Conservation (phyloP, 2,797 vertebrate genomes). For the Streptopelia turtur region DNA sequence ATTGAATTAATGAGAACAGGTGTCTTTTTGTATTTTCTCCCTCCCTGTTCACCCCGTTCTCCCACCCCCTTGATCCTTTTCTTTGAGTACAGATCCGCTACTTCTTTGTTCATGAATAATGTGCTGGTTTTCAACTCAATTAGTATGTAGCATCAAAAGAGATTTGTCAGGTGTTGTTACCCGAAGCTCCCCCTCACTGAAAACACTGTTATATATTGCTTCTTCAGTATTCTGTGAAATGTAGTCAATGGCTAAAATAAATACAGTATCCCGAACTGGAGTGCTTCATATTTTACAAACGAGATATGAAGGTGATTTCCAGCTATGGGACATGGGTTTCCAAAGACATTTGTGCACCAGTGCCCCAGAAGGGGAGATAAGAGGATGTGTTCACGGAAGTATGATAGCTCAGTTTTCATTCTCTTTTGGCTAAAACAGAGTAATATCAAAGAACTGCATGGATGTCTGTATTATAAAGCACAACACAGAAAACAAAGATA, state of each 20-base stretch:
- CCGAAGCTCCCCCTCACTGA: neutral
- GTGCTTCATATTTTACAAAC: neutral
- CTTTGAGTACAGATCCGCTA: neutral
- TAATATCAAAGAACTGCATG: neutral
- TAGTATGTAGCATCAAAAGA: neutral
- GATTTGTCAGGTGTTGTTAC: neutral
- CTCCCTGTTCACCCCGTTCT: neutral
- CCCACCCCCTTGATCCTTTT: neutral
- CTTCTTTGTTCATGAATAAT: conserved; percentile 8
- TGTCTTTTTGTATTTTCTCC: conserved; percentile 29
- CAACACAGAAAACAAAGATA: neutral
- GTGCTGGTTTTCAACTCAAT: neutral
- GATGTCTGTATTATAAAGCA: neutral
- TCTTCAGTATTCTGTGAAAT: neutral
- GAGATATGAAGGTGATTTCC: neutral
- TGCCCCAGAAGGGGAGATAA: neutral
- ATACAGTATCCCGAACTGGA: neutral
- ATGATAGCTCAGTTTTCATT: neutral
- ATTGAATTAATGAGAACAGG: conserved; percentile 44
- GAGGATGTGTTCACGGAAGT: neutral
- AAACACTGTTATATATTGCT: neutral
- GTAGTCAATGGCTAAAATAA: neutral
- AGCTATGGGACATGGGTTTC: neutral
- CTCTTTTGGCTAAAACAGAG: neutral
- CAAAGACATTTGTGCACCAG: neutral